phyloP scores from a whole-genome alignment of 2,888 invertebrate species.

The Campoplex capitator region DNA sequence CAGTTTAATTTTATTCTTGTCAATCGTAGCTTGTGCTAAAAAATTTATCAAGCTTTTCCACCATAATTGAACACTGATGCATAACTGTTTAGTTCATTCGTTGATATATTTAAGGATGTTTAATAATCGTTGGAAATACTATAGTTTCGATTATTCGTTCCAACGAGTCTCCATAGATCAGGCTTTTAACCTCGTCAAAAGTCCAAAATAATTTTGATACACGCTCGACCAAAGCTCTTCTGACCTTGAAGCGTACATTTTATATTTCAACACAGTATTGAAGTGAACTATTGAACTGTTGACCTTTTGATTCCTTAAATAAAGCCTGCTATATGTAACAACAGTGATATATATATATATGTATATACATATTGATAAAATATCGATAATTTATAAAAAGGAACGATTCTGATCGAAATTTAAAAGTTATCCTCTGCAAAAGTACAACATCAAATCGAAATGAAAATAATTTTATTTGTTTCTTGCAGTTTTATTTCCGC shows the following conservation, averaged over 20 bases:
- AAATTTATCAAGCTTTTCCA: no score
- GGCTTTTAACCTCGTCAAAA: not conserved
- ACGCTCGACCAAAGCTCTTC: not conserved
- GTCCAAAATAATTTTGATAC: not conserved
- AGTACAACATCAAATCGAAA: not conserved
- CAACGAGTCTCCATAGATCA: not conserved
- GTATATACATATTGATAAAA: no score
- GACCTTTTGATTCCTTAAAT: not conserved
- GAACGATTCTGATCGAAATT: not conserved
- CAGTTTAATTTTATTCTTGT: not conserved
- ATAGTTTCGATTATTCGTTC: not conserved
- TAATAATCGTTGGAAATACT: not conserved
- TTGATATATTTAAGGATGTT: no score
- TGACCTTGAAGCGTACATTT: not conserved
- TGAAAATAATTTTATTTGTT: conserved; percentile 21
- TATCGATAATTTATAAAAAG: not conserved
- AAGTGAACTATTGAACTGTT: conserved; percentile 60
- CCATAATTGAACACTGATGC: no score
- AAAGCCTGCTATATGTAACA: no score
- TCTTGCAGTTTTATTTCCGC: conserved; percentile 30
- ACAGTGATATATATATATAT: no score
- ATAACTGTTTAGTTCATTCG: no score
- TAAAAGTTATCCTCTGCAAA: not conserved
- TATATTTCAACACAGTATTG: not conserved
- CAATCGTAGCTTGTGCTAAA: no score